A percentile compares a stretch with the other conserved stretches of the same genome.
Evolutionary conservation across 2,113 vertebrate species (phyloP).

Genomic region (Epinephelus cyanopodus): DNA sequence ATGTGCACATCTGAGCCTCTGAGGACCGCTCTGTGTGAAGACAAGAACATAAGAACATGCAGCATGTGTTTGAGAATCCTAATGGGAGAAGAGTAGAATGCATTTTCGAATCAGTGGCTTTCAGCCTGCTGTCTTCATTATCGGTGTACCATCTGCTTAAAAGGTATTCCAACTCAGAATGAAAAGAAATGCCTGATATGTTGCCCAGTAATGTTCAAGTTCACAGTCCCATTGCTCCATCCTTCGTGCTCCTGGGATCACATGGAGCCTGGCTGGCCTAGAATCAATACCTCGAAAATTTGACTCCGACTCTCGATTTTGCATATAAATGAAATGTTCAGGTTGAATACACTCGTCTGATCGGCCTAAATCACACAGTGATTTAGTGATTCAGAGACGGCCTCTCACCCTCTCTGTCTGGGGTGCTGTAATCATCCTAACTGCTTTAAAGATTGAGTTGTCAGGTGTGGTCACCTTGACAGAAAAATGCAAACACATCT

Average conservation of each 20-base stretch:
- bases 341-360: constrained; percentile 29
- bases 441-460: constrained; percentile 7
- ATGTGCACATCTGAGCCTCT: background rate
- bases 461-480: constrained; percentile 23
- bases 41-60: constrained; percentile 2
- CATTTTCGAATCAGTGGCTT: constrained; percentile 34
- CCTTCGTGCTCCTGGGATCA: constrained; percentile 20
- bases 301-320: constrained; percentile 37
- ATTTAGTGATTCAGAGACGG: constrained; percentile 21
- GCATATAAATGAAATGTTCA: constrained; percentile 62
- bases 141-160: constrained; percentile 19
- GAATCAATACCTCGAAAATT: constrained; percentile 50
- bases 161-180: background rate
- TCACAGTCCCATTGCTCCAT: constrained; percentile 16
- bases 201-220: constrained; percentile 18
- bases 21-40: constrained; percentile 8
- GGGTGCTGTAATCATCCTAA: constrained; percentile 11
- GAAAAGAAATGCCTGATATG: constrained; percentile 13
- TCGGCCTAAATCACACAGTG: constrained; percentile 12
- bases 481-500: background rate
- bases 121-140: constrained; percentile 34
- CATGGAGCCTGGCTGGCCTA: background rate
- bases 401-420: background rate
- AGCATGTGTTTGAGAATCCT: constrained; percentile 17
- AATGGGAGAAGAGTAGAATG: constrained; percentile 7